Base-by-base conservation (phyloP, 2,113 vertebrate genomes). In the Oryzias melastigma region DNA sequence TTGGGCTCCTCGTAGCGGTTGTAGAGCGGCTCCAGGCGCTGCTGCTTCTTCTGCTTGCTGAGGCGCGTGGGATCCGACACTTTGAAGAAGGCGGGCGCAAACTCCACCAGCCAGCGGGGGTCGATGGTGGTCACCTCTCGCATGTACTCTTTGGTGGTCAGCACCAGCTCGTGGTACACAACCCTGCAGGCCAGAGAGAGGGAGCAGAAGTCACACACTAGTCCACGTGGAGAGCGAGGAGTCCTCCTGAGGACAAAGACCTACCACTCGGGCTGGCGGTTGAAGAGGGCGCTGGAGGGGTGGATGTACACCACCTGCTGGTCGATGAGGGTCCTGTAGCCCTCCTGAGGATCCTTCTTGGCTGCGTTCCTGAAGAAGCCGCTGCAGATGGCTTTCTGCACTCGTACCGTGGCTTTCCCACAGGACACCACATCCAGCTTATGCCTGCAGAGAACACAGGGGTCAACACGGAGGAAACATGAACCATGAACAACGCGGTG, bases 111-210 rank as follows among this genome's bases (percentile, higher is more conserved):
- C 97, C 97, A 98, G 65, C 96, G 94, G 0, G 97, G 96, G 64
- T 98, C 97, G 0, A 99, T 99, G 56, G 97, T 99, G 0, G 97
- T 99, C 83, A 99, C 97, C 67, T 98, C 97, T 0, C 97, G 89
- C 97, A 98, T 99, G 75, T 99, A 99, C 13, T 99, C 97, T 81
- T 99, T 99, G 15, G 97, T 99, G 65, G 97, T 99, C 71, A 99
- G 89, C 74, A 99, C 97, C 83, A 99, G 76, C 45, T 99, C 97
- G 0, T 99, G 97, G 74, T 99, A 99, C 7, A 99, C 97, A 5
- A 99, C 96, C 97, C 97, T 99, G 63, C 44, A 27, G 17, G 63
- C 4, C 22, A 22, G 22, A 22, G 57, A 42, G 20, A 75, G 1
- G 20, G 3, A 7, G 16, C 7, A 25, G 2, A 45, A 0, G 29